A percentile compares a stretch with the other conserved stretches of the same genome.
Conservation (phyloP, 2,888 invertebrate genomes). For the Cephus rjabovi region DNA sequence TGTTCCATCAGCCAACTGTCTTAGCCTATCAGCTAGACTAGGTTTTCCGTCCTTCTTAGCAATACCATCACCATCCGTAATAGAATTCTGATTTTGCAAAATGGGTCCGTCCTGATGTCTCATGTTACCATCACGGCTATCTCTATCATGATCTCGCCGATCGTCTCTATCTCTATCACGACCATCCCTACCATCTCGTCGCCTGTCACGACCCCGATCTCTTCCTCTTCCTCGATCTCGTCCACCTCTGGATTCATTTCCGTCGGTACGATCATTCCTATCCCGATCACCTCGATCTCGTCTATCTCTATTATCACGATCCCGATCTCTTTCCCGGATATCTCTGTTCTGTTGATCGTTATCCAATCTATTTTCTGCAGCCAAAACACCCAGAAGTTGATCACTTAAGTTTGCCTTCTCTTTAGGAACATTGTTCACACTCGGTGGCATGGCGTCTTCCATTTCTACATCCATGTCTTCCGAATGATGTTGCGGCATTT, state of each 20-base stretch:
- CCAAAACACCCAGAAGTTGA: slow-evolving; percentile 68
- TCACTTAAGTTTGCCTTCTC: slow-evolving; percentile 62
- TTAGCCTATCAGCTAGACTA: slow-evolving; percentile 61
- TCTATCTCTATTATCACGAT: slow-evolving; percentile 49
- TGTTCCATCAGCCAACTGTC: slow-evolving; percentile 64
- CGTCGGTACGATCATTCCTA: slow-evolving; percentile 34
- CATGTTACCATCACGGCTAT: slow-evolving; percentile 52
- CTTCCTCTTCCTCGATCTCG: slow-evolving; percentile 33
- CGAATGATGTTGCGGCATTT: slow-evolving; percentile 66
- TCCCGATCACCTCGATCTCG: slow-evolving; percentile 51
- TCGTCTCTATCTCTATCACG: slow-evolving; percentile 51
- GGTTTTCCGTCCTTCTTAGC: slow-evolving; percentile 58
- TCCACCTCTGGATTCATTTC: slow-evolving; percentile 31
- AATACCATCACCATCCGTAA: background rate
- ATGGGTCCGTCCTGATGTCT: slow-evolving; percentile 50
- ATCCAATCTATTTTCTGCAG: slow-evolving; percentile 40
- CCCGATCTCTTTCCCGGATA: slow-evolving; percentile 32
- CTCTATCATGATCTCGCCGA: slow-evolving; percentile 60
- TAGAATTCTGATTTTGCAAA: slow-evolving; percentile 11
- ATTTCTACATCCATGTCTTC: slow-evolving; percentile 87
- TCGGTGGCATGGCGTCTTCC: slow-evolving; percentile 68
- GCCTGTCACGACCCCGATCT: slow-evolving; percentile 36
- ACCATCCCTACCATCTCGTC: slow-evolving; percentile 34
- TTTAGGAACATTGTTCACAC: slow-evolving; percentile 20
- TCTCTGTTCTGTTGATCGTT: slow-evolving; percentile 53